Percentiles rank a stretch among this genome's conserved stretches.
Evolutionary conservation across 2,888 invertebrate species (phyloP).

Genomic region (Alsophila aescularia): DNA sequence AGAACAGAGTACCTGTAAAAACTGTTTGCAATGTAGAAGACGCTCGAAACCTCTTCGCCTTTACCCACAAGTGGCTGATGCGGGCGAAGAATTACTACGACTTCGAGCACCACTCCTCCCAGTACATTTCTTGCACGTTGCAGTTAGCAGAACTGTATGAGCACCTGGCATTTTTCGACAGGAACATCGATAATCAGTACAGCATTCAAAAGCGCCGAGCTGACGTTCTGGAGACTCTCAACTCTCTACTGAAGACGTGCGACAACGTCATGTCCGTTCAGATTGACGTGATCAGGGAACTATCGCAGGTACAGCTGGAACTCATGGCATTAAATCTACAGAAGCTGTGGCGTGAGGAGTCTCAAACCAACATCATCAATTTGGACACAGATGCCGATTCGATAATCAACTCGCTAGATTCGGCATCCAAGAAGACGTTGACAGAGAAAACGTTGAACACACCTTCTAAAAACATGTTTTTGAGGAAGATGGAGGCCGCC

Average conservation of each 20-base stretch:
- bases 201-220: slow-evolving; percentile 84
- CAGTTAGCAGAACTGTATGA: slow-evolving; percentile 87
- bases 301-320: slow-evolving; percentile 86
- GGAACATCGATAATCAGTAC: slow-evolving; percentile 86
- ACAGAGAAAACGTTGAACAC: slow-evolving; percentile 70
- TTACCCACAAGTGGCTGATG: slow-evolving; percentile 85
- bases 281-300: slow-evolving; percentile 83
- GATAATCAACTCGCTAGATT: slow-evolving; percentile 69
- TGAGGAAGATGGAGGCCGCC: slow-evolving; percentile 77
- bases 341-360: slow-evolving; percentile 81
- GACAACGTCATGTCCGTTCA: slow-evolving; percentile 80
- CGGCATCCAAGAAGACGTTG: slow-evolving; percentile 71
- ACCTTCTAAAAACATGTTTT: slow-evolving; percentile 68
- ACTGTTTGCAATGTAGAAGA: slow-evolving; percentile 64
- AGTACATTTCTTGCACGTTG: slow-evolving; percentile 84
- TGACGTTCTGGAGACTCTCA: slow-evolving; percentile 84
- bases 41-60: slow-evolving; percentile 81
- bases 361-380: slow-evolving; percentile 71
- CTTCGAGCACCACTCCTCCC: slow-evolving; percentile 83
- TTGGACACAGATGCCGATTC: slow-evolving; percentile 70
- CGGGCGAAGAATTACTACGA: slow-evolving; percentile 84
- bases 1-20: slow-evolving; percentile 61
- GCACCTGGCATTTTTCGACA: slow-evolving; percentile 89
- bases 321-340: slow-evolving; percentile 86
- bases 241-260: slow-evolving; percentile 78